These are phyloP conservation scores for Euleptes europaea DNA, from an alignment of 2,113 vertebrate species.

Conservation along the genomic window DNA sequence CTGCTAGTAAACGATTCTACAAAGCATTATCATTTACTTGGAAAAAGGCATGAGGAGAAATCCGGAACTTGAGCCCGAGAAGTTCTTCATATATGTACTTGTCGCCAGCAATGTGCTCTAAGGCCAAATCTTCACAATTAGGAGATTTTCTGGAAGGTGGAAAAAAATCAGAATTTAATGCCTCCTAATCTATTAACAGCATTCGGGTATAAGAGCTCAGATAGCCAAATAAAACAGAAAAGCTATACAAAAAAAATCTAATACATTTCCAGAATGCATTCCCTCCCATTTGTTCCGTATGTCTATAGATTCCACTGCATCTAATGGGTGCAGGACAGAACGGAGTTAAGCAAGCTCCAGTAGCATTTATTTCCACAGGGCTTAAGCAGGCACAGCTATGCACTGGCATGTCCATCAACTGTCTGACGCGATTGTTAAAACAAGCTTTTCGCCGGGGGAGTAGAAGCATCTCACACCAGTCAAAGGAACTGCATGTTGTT, in stretches of 20 bases:
- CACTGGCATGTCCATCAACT: not conserved
- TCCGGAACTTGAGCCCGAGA: constrained; percentile 89
- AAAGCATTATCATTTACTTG: constrained; percentile 77
- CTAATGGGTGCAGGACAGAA: not conserved
- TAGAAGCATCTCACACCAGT: not conserved
- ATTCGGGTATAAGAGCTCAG: not conserved
- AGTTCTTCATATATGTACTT: constrained; percentile 89
- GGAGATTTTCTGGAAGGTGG: constrained; percentile 81
- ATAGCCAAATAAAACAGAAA: not conserved
- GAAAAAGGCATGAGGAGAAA: constrained; percentile 97
- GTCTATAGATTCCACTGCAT: not conserved
- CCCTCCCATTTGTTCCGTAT: not conserved
- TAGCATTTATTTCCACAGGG: not conserved
- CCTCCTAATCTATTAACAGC: not conserved
- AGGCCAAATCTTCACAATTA: constrained; percentile 85
- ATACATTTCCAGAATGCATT: not conserved
- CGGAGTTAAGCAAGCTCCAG: not conserved
- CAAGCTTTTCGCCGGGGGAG: not conserved
- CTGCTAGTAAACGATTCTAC: not conserved
- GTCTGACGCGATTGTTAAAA: not conserved
- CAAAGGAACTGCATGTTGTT: no score
- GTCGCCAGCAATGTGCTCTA: constrained; percentile 89
- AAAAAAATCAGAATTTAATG: not conserved
- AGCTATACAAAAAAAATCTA: not conserved
- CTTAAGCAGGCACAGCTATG: not conserved